phyloP scores from a whole-genome alignment of 2,113 vertebrate genomes.

The Anoplopoma fimbria region DNA sequence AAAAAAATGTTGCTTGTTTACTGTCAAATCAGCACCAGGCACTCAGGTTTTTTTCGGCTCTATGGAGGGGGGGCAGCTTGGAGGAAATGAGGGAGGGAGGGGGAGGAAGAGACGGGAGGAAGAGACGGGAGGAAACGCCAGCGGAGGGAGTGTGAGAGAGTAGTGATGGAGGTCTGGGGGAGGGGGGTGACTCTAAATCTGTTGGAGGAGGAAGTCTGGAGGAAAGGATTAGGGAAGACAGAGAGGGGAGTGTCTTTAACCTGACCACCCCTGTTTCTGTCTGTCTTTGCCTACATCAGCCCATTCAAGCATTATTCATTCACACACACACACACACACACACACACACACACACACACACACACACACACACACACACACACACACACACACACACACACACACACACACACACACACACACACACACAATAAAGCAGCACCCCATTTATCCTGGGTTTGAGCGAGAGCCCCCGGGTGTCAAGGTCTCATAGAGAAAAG shows the following conservation, averaged over 20 bases:
- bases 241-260: slow-evolving; percentile 80
- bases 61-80: slow-evolving; percentile 51
- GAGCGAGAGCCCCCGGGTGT: slow-evolving; percentile 54
- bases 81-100: slow-evolving; percentile 70
- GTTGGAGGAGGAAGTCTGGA: slow-evolving; percentile 87
- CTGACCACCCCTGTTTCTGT: slow-evolving; percentile 71
- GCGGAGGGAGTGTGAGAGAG: slow-evolving; percentile 75
- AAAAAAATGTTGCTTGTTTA: slow-evolving; percentile 46
- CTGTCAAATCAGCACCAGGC: slow-evolving; percentile 57
- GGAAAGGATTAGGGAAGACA: slow-evolving; percentile 85
- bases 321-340: slow-evolving; percentile 39
- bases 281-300: slow-evolving; percentile 58
- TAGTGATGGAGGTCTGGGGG: slow-evolving; percentile 78
- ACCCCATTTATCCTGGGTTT: slow-evolving; percentile 58
- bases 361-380: slow-evolving; percentile 28
- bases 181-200: slow-evolving; percentile 78
- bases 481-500: slow-evolving; percentile 75
- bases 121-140: slow-evolving; percentile 73
- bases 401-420: slow-evolving; percentile 40
- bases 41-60: slow-evolving; percentile 34
- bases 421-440: slow-evolving; percentile 42
- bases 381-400: slow-evolving; percentile 13
- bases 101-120: slow-evolving; percentile 72
- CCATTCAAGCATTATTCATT: slow-evolving; percentile 51
- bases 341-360: slow-evolving; percentile 16